Evolutionary conservation across 2,113 vertebrate genomes (phyloP), one percentile per base, ranked within the genome.

Genomic region (Carassius auratus): DNA sequence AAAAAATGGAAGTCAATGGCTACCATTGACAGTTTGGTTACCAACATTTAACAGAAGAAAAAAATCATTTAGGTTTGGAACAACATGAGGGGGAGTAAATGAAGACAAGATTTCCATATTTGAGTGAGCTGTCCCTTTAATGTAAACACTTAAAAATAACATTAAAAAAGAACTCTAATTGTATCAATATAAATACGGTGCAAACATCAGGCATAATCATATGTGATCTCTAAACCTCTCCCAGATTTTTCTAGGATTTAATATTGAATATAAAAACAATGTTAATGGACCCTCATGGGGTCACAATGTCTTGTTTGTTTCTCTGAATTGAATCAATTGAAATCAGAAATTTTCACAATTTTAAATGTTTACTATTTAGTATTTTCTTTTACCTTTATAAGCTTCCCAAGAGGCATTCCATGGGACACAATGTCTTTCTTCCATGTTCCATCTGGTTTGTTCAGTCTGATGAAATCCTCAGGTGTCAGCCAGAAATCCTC

Each of bases 301-400:
- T 23, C 10, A 10, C 4, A 62, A 26, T 26, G 61, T 26, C n/a
- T 55, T 6, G 52, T 55, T 55, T 17, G 52, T 55, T 55, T 55
- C 52, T 15, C 14, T 15, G 15, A 55, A 55, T 6, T 17, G 15
- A 52, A 52, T 52, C 50, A 52, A 52, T 14, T 55, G 2, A 5
- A 38, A 38, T 38, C 17, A 1, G 4, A 52, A 52, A 48, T 48
- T 48, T 12, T 42, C 38, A 7, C 2, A 10, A 48, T 48, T 48
- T 13, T 17, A 55, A 5, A 55, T 55, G 15, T 55, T 2, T 48
- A 55, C 19, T 12, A 26, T n/a, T 23, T 13, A 79, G 5, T 17
- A 21, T 6, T n/a, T 13, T 64, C 42, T 75, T 12, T 83, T 69
- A 88, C 87, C 84, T 19, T 79, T 62, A 88, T 68, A 19, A 88